Conservation (phyloP, 2,888 invertebrate genomes). For the Plagodis pulveraria region DNA sequence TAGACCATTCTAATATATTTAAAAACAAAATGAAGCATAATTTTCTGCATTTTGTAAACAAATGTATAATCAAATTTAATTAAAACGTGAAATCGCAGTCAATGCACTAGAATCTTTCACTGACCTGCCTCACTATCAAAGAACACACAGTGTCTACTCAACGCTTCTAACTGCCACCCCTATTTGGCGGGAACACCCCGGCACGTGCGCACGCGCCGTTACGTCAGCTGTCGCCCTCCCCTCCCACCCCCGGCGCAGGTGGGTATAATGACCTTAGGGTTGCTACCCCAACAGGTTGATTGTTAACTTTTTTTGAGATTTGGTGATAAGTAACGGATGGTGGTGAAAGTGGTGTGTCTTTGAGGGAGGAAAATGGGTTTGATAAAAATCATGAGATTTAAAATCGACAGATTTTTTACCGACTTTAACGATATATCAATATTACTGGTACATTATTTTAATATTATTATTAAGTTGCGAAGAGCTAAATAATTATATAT, state of each 20-base stretch:
- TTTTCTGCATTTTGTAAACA: too few species aligned
- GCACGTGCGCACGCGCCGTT: conserved; percentile 71
- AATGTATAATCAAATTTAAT: too few species aligned
- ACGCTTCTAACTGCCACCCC: conserved; percentile 27
- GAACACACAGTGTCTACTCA: background rate
- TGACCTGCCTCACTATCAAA: conserved; percentile 4
- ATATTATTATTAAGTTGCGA: too few species aligned
- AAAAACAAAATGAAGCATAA: too few species aligned
- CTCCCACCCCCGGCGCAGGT: conserved; percentile 47
- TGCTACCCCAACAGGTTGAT: conserved; percentile 52
- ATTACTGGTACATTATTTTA: too few species aligned
- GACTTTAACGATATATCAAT: too few species aligned
- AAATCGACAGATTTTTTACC: too few species aligned
- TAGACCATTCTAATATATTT: too few species aligned
- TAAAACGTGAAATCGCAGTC: too few species aligned
- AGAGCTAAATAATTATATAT: too few species aligned
- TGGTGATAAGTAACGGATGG: conserved; percentile 24
- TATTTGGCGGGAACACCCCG: conserved; percentile 54
- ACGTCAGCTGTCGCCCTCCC: conserved; percentile 64
- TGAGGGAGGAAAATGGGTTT: conserved; percentile 5
- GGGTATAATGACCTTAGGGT: conserved; percentile 64
- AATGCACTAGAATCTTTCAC: background rate
- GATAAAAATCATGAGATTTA: too few species aligned
- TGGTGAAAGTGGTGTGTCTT: conserved; percentile 13
- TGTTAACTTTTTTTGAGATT: conserved; percentile 30